Base-by-base conservation (phyloP, 2,797 vertebrate species). In the Tadarida brasiliensis region DNA sequence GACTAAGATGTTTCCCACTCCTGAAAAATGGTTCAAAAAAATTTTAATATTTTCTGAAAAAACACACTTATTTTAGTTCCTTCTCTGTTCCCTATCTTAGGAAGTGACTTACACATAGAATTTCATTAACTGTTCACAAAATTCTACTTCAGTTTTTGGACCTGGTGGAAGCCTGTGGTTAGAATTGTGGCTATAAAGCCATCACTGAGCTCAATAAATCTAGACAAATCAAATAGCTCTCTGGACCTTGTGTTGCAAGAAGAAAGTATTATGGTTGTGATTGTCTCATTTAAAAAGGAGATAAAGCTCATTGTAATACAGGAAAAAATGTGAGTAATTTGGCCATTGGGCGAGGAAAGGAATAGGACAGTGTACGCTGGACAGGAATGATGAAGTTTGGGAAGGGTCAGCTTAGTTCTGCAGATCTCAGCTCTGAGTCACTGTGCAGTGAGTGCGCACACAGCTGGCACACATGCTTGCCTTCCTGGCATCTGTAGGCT, bases 11-110 rank as follows among this genome's bases (percentile, higher is more conserved):
- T 92, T 95, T 94, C 77, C 68, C 47, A 54, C 24, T 95, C 51
- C 57, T 63, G 24, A 91, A 94, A 83, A 95, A 94, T 74, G 12
- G 4, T 28, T 68, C 91, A 22, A 94, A 87, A 80, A 90, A 74
- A 24, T 30, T n/a, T 47, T 56, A 78, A 76, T 70, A n/a, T 26
- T 92, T 94, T 77, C 68, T 91, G 82, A 90, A 96, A 94, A 94
- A 44, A 1, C 24, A 22, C 16, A 81, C 56, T 94, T 85, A 47
- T 77, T 96, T 90, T 17, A 65, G 14, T 92, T 94, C 85, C 71
- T 93, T 57, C 39, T 65, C 24, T 20, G 2, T 35, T 94, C 24
- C 19, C 16, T 91, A 19, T 74, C 77, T 87, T 77, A 54, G 49
- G 76, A 92, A 54, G n/a, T 70, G 65, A 95, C 30, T 87, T 93